Conservation (phyloP, 2,113 vertebrate genomes). For the Ornithorhynchus anatinus region DNA sequence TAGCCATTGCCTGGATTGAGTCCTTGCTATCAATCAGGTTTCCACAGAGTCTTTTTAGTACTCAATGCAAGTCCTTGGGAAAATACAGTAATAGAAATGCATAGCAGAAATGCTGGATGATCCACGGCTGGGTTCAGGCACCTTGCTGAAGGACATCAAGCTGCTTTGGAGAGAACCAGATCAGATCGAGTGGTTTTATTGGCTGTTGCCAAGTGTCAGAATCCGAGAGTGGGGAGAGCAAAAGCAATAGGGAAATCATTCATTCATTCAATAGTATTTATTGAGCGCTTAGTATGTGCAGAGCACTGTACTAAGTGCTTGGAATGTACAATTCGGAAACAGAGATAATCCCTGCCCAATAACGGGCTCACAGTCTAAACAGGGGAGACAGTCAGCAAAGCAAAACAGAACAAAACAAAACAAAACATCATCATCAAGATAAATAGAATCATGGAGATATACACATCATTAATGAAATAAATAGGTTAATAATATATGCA, state of each 20-base stretch:
- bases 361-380: too few species aligned
- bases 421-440: too few species aligned
- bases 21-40: background rate
- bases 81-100: fast-evolving
- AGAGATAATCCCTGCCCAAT: too few species aligned
- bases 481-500: too few species aligned
- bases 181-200: constrained; percentile 21
- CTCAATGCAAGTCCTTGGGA: fast-evolving
- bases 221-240: constrained; percentile 2
- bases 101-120: fast-evolving
- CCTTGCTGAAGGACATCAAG: background rate
- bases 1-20: background rate
- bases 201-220: background rate
- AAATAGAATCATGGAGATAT: too few species aligned
- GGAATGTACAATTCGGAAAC: too few species aligned
- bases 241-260: background rate
- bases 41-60: background rate
- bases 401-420: too few species aligned
- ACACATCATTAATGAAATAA: too few species aligned
- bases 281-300: too few species aligned
- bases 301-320: too few species aligned
- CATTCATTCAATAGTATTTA: too few species aligned
- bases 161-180: constrained; percentile 34
- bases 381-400: too few species aligned
- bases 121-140: background rate